Conservation (phyloP, 1,140 invertebrate genomes). For the Copidosoma floridanum region DNA sequence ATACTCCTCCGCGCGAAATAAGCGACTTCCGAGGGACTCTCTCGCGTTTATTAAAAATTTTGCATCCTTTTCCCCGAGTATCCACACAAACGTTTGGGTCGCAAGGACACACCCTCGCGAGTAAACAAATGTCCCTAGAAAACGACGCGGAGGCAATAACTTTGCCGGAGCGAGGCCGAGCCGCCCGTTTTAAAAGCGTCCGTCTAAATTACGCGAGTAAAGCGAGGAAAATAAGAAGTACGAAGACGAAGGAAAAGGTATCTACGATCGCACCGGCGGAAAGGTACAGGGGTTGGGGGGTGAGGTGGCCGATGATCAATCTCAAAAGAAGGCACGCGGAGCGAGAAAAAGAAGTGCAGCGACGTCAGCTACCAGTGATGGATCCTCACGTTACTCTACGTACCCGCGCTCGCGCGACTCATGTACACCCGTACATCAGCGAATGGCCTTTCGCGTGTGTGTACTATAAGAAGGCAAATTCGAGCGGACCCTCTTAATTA, state of each 20-base stretch:
- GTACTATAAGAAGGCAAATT: no score
- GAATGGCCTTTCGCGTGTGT: no score
- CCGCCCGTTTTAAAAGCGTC: no score
- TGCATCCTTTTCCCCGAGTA: no score
- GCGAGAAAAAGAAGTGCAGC: neutral
- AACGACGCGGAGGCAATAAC: neutral
- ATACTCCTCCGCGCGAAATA: neutral
- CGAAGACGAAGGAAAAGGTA: no score
- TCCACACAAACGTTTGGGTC: no score
- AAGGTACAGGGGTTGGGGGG: neutral
- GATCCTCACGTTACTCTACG: constrained; percentile 2
- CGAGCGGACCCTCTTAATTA: constrained; percentile 7
- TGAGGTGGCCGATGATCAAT: constrained; percentile 8
- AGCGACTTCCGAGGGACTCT: neutral
- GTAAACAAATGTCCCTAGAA: constrained; percentile 2
- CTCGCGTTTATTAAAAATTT: neutral
- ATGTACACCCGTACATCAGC: no score
- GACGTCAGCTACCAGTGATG: constrained; percentile 10
- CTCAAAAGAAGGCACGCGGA: neutral
- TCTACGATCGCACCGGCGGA: no score
- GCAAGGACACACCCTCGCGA: neutral
- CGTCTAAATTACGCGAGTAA: no score
- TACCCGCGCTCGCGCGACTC: neutral
- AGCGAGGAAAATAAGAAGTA: no score
- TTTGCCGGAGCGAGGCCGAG: neutral